A percentile compares a stretch with the other conserved stretches of the same genome.
Evolutionary conservation across 2,888 invertebrate genomes (phyloP).

Genomic region (Synergus japonicus): DNA sequence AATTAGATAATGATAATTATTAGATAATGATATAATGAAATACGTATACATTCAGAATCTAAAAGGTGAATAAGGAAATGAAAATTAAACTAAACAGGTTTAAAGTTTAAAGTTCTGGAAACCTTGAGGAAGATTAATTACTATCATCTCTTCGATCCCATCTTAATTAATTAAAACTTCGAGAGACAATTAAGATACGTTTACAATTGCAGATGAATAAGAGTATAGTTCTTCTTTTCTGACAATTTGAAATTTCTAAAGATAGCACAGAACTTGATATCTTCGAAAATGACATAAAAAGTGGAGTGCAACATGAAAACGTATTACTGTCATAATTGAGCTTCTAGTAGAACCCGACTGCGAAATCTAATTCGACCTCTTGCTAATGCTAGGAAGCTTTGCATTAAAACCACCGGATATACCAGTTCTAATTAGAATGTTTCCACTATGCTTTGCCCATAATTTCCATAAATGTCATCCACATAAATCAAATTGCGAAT

Average conservation of each 20-base stretch:
- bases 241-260: not conserved
- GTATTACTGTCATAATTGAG: constrained; percentile 52
- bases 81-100: not conserved
- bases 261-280: not conserved
- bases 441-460: not conserved
- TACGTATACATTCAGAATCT: not conserved
- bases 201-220: not conserved
- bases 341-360: constrained; percentile 42
- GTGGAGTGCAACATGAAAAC: not conserved
- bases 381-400: not conserved
- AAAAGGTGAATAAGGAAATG: not conserved
- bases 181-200: not conserved
- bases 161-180: not conserved
- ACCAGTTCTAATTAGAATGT: not conserved
- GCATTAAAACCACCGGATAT: not conserved
- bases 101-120: not conserved
- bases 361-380: constrained; percentile 55
- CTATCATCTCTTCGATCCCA: not conserved
- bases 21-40: too few relatives aligned
- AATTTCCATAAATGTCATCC: not conserved
- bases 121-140: not conserved
- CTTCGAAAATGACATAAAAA: not conserved
- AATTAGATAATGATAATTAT: not conserved
- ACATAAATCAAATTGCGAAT: not conserved
- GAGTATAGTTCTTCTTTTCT: not conserved